These are phyloP conservation scores for Centroberyx gerrardi DNA, from an alignment of 2,797 vertebrate genomes.

Conservation along the genomic window DNA sequence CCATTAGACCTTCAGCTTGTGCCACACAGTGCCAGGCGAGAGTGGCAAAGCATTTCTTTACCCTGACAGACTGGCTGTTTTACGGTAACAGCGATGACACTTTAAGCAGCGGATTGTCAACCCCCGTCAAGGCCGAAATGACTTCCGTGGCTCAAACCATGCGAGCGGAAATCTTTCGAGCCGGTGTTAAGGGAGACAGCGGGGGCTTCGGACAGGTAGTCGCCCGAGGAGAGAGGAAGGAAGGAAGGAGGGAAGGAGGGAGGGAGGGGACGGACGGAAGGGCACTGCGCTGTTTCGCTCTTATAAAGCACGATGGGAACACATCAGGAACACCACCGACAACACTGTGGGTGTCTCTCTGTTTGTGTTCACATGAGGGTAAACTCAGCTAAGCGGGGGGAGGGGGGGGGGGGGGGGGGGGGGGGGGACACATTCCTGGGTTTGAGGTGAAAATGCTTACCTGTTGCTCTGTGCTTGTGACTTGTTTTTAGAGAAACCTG, in stretches of 20 bases:
- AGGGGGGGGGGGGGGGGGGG: neutral
- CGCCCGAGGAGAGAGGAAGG: conserved; percentile 27
- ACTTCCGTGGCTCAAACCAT: conserved; percentile 75
- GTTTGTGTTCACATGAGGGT: conserved; percentile 33
- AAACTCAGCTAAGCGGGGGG: conserved; percentile 30
- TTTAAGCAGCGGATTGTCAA: conserved; percentile 77
- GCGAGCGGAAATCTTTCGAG: conserved; percentile 68
- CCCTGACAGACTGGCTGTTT: conserved; percentile 71
- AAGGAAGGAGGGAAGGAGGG: conserved; percentile 13
- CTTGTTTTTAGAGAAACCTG: conserved; percentile 84
- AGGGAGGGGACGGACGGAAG: neutral
- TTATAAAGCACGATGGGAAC: conserved; percentile 44
- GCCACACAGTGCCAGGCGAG: conserved; percentile 59
- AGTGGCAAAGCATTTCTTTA: conserved; percentile 67
- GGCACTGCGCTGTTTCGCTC: conserved; percentile 48
- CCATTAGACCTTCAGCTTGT: conserved; percentile 67
- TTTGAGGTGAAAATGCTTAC: conserved; percentile 81
- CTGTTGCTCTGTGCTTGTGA: conserved; percentile 77
- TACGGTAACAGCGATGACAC: conserved; percentile 75
- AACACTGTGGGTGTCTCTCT: conserved; percentile 46
- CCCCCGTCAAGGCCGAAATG: conserved; percentile 67
- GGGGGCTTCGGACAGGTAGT: conserved; percentile 61
- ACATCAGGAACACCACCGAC: conserved; percentile 44
- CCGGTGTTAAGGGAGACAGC: conserved; percentile 66
- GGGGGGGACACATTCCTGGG: conserved; percentile 44